Evolutionary conservation across 1,140 invertebrate genomes (phyloP), one percentile per base, ranked within the genome.

Genomic region (Zaprionus taronus): DNA sequence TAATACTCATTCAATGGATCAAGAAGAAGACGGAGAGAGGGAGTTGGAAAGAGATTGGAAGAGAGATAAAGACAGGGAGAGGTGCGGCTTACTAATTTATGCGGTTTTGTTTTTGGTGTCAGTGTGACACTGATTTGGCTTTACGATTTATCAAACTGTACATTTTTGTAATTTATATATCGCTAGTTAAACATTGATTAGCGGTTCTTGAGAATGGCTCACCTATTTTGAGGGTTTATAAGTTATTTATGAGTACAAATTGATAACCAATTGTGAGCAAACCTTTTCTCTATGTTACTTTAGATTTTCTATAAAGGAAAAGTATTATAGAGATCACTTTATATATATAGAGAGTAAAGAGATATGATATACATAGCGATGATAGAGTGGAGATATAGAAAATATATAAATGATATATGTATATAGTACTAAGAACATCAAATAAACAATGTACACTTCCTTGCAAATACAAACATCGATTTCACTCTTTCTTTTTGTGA

Each of bases 1-100:
- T 56, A 71, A 71, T 53, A 56, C 51, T 63, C 41, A 38, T 2
- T 15, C 22, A 31, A 26, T 44, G 15, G 41, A 47, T 56, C 17
- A 31, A 20, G 17, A 14, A 11, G 38, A 15, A 17, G 5, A 44
- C 11, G 5, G 38, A 36, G 2, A 14, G 36, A n/a, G 22, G 14
- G 3, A 31, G 31, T 24, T 4, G 24, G 4, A 31, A 11, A 17
- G 34, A n/a, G 2, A 11, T 14, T 17, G 9, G n/a, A n/a, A 15
- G 22, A 24, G 36, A 3, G 4, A 58, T 15, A 58, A 1, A 20
- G 26, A 22, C 7, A 5, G 24, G 0, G 14, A 31, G 1, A 41
- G 41, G 6, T 14, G 47, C 20, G 20, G 47, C 6, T 24, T n/a
- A 17, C n/a, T 47, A 47, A 47, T 47, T 47, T 47, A 47, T 47